Base-by-base conservation (phyloP, 2,797 vertebrate genomes). In the Anabas testudineus region DNA sequence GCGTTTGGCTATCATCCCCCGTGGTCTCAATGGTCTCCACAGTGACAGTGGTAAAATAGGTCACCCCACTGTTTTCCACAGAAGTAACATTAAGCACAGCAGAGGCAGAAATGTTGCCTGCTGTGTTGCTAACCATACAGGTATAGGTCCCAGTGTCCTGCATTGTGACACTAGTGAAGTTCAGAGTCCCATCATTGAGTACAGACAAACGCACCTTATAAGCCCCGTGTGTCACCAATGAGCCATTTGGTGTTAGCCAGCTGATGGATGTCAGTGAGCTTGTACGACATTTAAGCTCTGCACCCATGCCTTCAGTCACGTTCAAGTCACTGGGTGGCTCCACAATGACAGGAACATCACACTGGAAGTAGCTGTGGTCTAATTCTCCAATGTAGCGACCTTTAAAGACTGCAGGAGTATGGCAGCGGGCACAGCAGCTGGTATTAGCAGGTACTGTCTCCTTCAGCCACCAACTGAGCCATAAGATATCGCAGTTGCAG, bases 391-490 rank as follows among this genome's bases (percentile, higher is more conserved):
- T 99, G 88, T 99, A 99, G 87, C 96, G 97, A 80, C 97, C 98
- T 91, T 97, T 99, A 85, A 97, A 95, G 82, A 89, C 94, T 41
- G 95, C 75, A 57, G 98, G 98, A 0, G 94, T 91, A 87, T 97
- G 96, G 82, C 98, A 99, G 67, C 98, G 96, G 51, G 98, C 98
- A 7, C 98, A 99, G 69, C 98, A 99, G 81, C 97, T 99, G 49
- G 97, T 99, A 57, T 99, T 99, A 16, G 97, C 97, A 18, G 97
- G 98, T 9, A 98, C 98, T 47, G 97, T 97, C 89, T 99, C 98
- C 90, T 97, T 97, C 69, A 99, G 95, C 98, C 98, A 99, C 98
- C 98, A 99, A 87, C 98, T 99, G 68, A 99, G 96, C 98, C 98
- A 99, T 87, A 99, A 91, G 53, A 99, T 99, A 84, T 99, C 98